phyloP scores from a whole-genome alignment of 2,888 invertebrate genomes.

The Amblyjoppa fuscipennis region DNA sequence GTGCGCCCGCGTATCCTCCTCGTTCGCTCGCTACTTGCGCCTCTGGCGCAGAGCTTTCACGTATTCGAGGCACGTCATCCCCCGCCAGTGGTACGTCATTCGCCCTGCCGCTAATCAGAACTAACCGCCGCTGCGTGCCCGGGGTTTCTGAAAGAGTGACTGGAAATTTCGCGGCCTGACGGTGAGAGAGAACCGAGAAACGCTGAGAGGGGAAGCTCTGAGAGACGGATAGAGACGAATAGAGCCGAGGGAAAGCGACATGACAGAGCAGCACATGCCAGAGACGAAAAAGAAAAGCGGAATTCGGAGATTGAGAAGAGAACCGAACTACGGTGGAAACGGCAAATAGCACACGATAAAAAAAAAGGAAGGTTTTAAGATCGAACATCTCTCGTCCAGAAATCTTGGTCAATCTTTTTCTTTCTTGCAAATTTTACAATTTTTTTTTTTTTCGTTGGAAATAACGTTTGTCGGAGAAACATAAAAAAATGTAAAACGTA shows the following conservation, averaged over 20 bases:
- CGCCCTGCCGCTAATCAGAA: constrained; percentile 85
- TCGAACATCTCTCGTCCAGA: neutral
- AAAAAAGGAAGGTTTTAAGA: neutral
- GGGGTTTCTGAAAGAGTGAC: constrained; percentile 78
- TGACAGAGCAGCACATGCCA: constrained; percentile 7
- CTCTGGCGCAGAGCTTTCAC: constrained; percentile 65
- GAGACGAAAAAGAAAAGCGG: constrained; percentile 18
- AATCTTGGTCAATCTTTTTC: neutral
- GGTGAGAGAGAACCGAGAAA: constrained; percentile 65
- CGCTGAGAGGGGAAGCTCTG: constrained; percentile 18
- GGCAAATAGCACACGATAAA: constrained; percentile 1
- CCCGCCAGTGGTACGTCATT: constrained; percentile 84
- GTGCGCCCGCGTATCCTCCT: constrained; percentile 50
- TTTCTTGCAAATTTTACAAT: neutral
- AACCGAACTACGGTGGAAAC: neutral
- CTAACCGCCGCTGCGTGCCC: constrained; percentile 84
- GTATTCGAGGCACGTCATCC: constrained; percentile 83
- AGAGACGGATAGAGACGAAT: constrained; percentile 38
- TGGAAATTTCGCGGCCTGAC: constrained; percentile 69
- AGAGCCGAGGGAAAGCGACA: constrained; percentile 24
- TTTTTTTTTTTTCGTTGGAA: neutral
- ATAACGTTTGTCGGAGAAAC: too few species aligned
- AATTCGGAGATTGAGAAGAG: constrained; percentile 32
- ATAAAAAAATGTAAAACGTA: too few species aligned
- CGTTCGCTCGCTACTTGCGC: constrained; percentile 54